Evolutionary conservation across 2,113 vertebrate genomes (phyloP).

Genomic region (Seriola aureovittata): DNA sequence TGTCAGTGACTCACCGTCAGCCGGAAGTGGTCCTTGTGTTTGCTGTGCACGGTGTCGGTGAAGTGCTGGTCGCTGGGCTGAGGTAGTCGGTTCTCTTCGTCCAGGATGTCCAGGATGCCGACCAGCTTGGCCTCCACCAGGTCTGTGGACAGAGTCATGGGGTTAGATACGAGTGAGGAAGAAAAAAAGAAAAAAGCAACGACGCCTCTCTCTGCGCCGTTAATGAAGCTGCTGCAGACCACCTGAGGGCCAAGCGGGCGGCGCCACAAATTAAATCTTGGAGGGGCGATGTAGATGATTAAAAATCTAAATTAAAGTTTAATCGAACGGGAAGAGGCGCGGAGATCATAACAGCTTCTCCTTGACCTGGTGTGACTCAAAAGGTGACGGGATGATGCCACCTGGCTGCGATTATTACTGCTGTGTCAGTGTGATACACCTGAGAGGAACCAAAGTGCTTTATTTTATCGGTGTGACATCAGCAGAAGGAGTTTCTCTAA

Average conservation of each 20-base stretch:
- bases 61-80: constrained; percentile 98
- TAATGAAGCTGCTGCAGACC: not conserved
- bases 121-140: constrained; percentile 95
- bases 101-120: constrained; percentile 97
- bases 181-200: no score
- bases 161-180: no score
- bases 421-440: not conserved
- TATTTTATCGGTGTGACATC: not conserved
- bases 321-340: not conserved
- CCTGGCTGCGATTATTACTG: not conserved
- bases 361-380: constrained; percentile 13
- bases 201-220: not conserved
- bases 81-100: constrained; percentile 98
- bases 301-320: constrained; percentile 26
- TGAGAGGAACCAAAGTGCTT: not conserved
- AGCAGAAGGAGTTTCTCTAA: no score
- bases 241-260: not conserved
- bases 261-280: not conserved
- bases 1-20: constrained; percentile 86
- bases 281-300: constrained; percentile 34
- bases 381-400: not conserved
- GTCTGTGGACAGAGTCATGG: constrained; percentile 81
- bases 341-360: not conserved
- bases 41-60: constrained; percentile 92
- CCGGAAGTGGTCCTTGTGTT: constrained; percentile 97